Evolutionary conservation across 1,140 invertebrate genomes (phyloP).

Genomic region (Achroia grisella): DNA sequence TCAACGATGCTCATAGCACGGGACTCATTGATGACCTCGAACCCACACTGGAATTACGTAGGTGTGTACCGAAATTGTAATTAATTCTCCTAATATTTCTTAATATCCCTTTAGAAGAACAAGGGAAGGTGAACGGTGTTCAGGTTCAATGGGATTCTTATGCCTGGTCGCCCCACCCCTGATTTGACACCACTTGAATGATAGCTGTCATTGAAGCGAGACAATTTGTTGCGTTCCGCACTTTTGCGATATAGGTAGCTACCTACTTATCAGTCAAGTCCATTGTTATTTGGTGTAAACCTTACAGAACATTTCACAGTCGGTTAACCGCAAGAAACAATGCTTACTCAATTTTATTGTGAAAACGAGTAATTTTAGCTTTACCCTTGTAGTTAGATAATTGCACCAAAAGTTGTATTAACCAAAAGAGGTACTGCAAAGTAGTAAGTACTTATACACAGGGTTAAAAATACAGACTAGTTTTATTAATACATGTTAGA

Average conservation of each 20-base stretch:
- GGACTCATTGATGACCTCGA: constrained; percentile 54
- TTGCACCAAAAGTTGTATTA: too few relatives aligned
- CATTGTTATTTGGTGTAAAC: constrained; percentile 5
- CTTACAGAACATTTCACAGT: constrained; percentile 10
- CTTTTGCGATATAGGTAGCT: constrained; percentile 11
- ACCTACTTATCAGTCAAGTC: constrained; percentile 6
- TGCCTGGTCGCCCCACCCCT: constrained; percentile 61
- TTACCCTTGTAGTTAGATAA: too few relatives aligned
- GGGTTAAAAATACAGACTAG: too few relatives aligned
- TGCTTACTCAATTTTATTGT: constrained; percentile 5
- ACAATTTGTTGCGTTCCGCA: constrained; percentile 47
- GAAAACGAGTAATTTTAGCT: not conserved
- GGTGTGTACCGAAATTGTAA: constrained; percentile 3
- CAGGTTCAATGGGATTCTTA: constrained; percentile 16
- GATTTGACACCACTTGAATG: constrained; percentile 39
- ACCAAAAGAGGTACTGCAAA: too few relatives aligned
- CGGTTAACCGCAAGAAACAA: constrained; percentile 18
- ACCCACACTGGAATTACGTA: constrained; percentile 20
- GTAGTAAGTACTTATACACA: too few relatives aligned
- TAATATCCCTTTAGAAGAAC: too few relatives aligned
- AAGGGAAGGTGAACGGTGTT: too few relatives aligned
- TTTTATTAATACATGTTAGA: too few relatives aligned
- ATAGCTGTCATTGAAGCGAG: constrained; percentile 52
- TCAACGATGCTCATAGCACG: constrained; percentile 48
- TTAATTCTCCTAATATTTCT: too few relatives aligned